phyloP scores from a whole-genome alignment of 2,888 invertebrate genomes.

The Ligdia adustata region DNA sequence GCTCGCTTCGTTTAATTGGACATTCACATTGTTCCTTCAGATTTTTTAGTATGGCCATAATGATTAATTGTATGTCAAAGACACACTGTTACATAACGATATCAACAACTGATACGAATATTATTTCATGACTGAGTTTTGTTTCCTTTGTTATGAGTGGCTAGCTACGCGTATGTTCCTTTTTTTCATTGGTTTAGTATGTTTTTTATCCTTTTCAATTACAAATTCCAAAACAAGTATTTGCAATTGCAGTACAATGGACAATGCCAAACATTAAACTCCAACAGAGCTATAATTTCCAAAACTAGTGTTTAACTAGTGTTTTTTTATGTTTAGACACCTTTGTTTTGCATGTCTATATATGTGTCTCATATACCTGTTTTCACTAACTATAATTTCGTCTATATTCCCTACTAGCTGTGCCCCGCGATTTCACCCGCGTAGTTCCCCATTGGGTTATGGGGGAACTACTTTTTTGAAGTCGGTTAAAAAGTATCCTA shows the following conservation, averaged over 20 bases:
- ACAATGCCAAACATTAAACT: slow-evolving; percentile 3
- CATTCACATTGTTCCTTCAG: slow-evolving; percentile 79
- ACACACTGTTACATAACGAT: slow-evolving; percentile 42
- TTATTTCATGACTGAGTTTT: slow-evolving; percentile 39
- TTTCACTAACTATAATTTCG: too few species aligned
- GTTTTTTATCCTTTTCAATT: slow-evolving; percentile 13
- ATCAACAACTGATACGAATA: slow-evolving; percentile 23
- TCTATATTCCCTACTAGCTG: too few species aligned
- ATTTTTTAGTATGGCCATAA: slow-evolving; percentile 59
- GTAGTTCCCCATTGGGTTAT: too few species aligned
- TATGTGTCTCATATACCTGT: not conserved
- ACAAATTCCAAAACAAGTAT: slow-evolving; percentile 6
- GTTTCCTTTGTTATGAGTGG: slow-evolving; percentile 20
- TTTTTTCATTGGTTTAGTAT: slow-evolving; percentile 12
- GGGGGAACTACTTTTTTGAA: too few species aligned
- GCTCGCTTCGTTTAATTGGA: slow-evolving; percentile 82
- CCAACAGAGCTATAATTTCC: slow-evolving; percentile 4
- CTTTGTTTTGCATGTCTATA: not conserved
- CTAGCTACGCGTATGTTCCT: slow-evolving; percentile 7
- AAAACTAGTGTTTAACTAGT: slow-evolving; percentile 1
- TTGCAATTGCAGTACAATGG: not conserved
- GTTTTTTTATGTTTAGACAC: not conserved
- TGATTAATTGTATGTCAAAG: slow-evolving; percentile 52
- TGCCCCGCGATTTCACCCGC: too few species aligned
- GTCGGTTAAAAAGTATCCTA: too few species aligned